phyloP scores from a whole-genome alignment of 2,888 invertebrate genomes.

The Colletes collaris region DNA sequence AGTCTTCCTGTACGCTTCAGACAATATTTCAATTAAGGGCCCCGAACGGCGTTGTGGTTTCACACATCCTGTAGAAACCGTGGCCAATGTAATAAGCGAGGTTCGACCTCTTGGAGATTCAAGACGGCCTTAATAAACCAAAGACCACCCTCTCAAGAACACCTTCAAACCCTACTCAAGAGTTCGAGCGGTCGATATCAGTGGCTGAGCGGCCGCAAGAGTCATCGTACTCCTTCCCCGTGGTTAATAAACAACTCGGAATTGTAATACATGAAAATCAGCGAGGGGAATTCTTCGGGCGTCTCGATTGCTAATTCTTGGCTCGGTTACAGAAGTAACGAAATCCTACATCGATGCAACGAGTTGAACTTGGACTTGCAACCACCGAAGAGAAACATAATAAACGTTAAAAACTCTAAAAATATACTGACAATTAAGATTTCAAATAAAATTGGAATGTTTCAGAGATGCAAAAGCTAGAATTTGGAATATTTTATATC shows the following conservation, averaged over 20 bases:
- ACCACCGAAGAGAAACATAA: no score
- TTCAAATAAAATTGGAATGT: no score
- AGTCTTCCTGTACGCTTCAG: slow-evolving; percentile 19
- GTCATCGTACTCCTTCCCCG: slow-evolving; percentile 22
- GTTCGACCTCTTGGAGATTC: slow-evolving; percentile 53
- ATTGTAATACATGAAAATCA: neutral
- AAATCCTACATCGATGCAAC: no score
- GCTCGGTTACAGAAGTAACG: neutral
- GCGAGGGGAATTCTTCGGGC: neutral
- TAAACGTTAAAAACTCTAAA: no score
- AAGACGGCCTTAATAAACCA: slow-evolving; percentile 62
- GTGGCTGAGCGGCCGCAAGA: slow-evolving; percentile 34
- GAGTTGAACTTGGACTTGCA: no score
- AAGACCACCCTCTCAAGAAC: slow-evolving; percentile 52
- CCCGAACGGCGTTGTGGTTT: slow-evolving; percentile 34
- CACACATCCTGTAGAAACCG: slow-evolving; percentile 35
- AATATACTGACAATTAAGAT: no score
- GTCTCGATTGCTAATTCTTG: neutral
- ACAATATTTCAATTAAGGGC: slow-evolving; percentile 54
- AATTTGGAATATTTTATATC: no score
- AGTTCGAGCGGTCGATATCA: slow-evolving; percentile 47
- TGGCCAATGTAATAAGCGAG: slow-evolving; percentile 59
- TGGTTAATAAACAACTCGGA: slow-evolving; percentile 29
- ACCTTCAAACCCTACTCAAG: slow-evolving; percentile 49
- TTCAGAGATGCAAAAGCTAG: no score